Evolutionary conservation across 1,140 invertebrate species (phyloP).

Genomic region (Pseudomyrmex concolor): DNA sequence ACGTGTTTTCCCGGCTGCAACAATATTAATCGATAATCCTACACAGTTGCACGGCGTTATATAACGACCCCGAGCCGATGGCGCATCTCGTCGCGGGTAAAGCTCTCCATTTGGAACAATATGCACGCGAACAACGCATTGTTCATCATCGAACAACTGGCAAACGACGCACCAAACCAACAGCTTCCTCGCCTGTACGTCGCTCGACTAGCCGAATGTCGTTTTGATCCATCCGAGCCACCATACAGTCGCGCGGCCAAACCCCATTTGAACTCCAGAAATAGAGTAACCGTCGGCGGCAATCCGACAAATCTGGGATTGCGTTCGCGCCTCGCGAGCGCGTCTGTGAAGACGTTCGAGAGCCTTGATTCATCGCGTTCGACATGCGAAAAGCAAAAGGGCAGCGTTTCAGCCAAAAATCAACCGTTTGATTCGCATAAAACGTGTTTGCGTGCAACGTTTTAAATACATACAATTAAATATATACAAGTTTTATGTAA

Average conservation of each 20-base stretch:
- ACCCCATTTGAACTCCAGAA: conserved; percentile 68
- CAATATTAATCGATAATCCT: conserved; percentile 51
- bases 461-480: neutral
- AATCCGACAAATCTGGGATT: conserved; percentile 45
- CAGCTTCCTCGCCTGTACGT: neutral
- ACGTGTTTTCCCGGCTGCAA: neutral
- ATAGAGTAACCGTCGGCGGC: conserved; percentile 66
- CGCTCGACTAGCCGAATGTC: conserved; percentile 8
- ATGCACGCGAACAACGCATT: conserved; percentile 23
- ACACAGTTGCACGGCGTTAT: conserved; percentile 12
- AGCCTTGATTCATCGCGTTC: neutral
- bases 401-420: neutral
- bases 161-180: neutral
- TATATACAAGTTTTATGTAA: too few species aligned
- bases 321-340: conserved; percentile 5
- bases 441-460: neutral
- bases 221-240: conserved; percentile 2
- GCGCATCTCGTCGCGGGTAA: conserved; percentile 2
- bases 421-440: neutral
- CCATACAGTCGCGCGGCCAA: neutral
- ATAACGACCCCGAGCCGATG: conserved; percentile 10
- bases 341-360: neutral
- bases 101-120: neutral
- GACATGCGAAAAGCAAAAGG: neutral
- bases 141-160: neutral